These are phyloP conservation scores for Saccostrea glomerata DNA, from an alignment of 1,140 invertebrate species.

Conservation along the genomic window DNA sequence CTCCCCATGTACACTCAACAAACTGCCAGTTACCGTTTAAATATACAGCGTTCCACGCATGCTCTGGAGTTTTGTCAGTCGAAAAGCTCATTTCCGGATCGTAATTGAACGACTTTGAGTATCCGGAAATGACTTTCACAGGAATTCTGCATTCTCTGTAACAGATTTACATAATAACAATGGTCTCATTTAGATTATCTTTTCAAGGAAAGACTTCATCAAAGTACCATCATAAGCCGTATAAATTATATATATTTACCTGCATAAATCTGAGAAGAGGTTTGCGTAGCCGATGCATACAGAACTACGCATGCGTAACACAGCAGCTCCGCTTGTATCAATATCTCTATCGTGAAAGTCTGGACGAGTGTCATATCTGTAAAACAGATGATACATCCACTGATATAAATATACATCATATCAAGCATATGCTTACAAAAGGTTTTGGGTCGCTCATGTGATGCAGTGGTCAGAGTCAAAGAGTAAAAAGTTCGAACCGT, in stretches of 20 bases:
- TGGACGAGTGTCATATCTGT: slow-evolving; percentile 50
- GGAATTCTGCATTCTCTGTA: slow-evolving; percentile 88
- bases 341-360: slow-evolving; percentile 39
- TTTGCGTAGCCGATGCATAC: slow-evolving; percentile 61
- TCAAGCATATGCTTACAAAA: neutral
- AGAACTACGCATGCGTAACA: slow-evolving; percentile 41
- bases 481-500: too few relatives aligned
- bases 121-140: slow-evolving; percentile 98
- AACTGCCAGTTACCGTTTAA: slow-evolving; percentile 57
- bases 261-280: slow-evolving; percentile 62
- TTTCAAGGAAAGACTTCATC: neutral
- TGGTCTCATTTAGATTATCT: neutral
- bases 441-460: too few relatives aligned
- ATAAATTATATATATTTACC: slow-evolving; percentile 41
- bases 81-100: slow-evolving; percentile 96
- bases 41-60: slow-evolving; percentile 60
- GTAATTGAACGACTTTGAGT: slow-evolving; percentile 97
- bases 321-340: slow-evolving; percentile 37
- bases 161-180: neutral
- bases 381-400: neutral
- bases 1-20: slow-evolving; percentile 77
- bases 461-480: too few relatives aligned
- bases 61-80: slow-evolving; percentile 88
- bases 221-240: neutral
- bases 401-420: neutral